Evolutionary conservation across 2,888 invertebrate species (phyloP), one percentile per base, ranked within the genome.

Genomic region (Eucriotettix oculatus): DNA sequence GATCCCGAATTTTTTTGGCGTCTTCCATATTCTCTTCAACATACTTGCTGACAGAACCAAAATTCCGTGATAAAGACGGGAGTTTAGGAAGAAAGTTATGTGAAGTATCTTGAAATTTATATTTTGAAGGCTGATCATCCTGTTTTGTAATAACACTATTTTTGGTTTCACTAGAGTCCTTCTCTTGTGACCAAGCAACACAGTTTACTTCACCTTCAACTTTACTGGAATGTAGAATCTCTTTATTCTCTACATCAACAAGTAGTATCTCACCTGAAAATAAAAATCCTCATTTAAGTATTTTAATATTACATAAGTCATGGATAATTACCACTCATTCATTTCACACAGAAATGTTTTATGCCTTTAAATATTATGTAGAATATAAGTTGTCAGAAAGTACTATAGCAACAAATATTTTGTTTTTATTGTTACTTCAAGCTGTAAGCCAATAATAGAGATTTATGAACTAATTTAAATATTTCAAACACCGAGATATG

Each of bases 161-260:
- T 52, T 58, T 52, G 10, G 41, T 12, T 16, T 60, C 60, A 29
- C n/a, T 52, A 16, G 57, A 41, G 12, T 77, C 69, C 42, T 71
- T 71, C 59, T 79, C 78, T 53, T 79, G 76, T 14, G 82, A 79
- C 89, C 94, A 95, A 53, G 81, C 79, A 43, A 93, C 79, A 67
- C 83, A 86, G 29, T 85, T 83, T 42, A 91, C 82, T 58, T 83
- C 82, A 67, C 76, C 78, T 58, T 76, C 75, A 57, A 83, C 72
- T 58, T 77, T 74, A 66, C 78, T 76, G 59, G 78, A 81, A 65
- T 88, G 85, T 12, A 93, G 76, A 60, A 85, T 78, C 67, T 86
- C 86, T 68, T 90, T 90, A 67, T 90, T 89, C 74, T 94, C 94
- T 57, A 93, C 87, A 71, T 91, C 88, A 53, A 90, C 80, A 55